phyloP scores from a whole-genome alignment of 2,113 vertebrate genomes.

The Gracilinanus agilis region DNA sequence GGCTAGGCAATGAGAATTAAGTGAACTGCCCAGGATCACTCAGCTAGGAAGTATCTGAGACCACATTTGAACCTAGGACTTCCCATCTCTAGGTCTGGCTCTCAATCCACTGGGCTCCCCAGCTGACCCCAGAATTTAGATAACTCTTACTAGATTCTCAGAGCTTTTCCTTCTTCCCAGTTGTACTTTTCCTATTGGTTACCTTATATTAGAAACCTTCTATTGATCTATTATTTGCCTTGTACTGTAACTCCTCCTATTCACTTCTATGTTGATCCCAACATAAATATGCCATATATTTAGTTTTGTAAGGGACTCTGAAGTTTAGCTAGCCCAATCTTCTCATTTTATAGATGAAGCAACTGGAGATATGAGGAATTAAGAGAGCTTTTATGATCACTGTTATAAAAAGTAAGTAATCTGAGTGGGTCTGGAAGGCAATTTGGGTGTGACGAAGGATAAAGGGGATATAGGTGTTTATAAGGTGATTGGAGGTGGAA shows the following conservation, averaged over 20 bases:
- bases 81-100: background rate
- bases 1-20: too few species aligned
- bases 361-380: background rate
- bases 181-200: background rate
- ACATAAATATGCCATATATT: background rate
- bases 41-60: too few species aligned
- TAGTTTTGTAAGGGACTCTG: background rate
- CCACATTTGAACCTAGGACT: too few species aligned
- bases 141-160: background rate
- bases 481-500: too few species aligned
- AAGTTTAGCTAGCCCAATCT: background rate
- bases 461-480: too few species aligned
- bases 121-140: too few species aligned
- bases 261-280: background rate
- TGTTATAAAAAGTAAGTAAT: too few species aligned
- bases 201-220: background rate
- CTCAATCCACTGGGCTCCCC: too few species aligned
- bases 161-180: background rate
- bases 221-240: too few species aligned
- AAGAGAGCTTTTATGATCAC: background rate
- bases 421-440: too few species aligned
- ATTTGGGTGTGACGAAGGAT: too few species aligned
- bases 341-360: background rate
- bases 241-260: background rate
- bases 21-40: too few species aligned